Evolutionary conservation across 2,797 vertebrate species (phyloP).

Genomic region (Neostethus bicornis): DNA sequence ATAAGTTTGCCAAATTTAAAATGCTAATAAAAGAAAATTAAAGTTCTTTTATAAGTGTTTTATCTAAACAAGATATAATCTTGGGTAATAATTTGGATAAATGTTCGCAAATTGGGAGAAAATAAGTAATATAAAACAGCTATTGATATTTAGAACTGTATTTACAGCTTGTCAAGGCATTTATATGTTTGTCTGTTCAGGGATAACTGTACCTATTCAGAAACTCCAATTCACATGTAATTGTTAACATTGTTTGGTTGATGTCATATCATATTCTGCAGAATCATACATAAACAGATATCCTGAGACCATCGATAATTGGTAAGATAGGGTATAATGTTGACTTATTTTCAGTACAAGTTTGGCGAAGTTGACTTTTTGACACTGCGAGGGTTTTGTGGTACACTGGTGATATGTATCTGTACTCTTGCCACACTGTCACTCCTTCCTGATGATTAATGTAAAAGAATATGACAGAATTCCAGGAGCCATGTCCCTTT

Average conservation of each 20-base stretch:
- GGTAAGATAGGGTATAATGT: conserved; percentile 1
- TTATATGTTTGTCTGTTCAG: neutral
- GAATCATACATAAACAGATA: neutral
- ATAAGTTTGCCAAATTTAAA: neutral
- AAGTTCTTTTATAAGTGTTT: too few species aligned
- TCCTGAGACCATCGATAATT: conserved; percentile 4
- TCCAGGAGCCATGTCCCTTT: conserved; percentile 72
- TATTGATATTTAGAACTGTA: neutral
- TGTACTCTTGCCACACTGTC: conserved; percentile 57
- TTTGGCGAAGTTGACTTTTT: conserved; percentile 59
- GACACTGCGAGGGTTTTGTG: conserved; percentile 29
- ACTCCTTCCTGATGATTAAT: conserved; percentile 76
- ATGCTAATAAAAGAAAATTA: neutral
- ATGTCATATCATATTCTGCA: conserved; percentile 12
- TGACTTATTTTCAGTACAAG: conserved; percentile 33
- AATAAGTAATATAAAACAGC: neutral
- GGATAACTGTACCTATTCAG: neutral
- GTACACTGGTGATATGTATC: conserved; percentile 47
- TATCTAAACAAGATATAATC: too few species aligned
- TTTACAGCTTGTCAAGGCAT: neutral
- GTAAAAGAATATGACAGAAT: conserved; percentile 74
- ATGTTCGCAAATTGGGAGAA: neutral
- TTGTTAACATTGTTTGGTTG: conserved; percentile 11
- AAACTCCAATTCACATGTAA: neutral
- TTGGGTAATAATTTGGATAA: too few species aligned